phyloP scores from a whole-genome alignment of 2,888 invertebrate genomes.

The Ryuthela nishihirai region DNA sequence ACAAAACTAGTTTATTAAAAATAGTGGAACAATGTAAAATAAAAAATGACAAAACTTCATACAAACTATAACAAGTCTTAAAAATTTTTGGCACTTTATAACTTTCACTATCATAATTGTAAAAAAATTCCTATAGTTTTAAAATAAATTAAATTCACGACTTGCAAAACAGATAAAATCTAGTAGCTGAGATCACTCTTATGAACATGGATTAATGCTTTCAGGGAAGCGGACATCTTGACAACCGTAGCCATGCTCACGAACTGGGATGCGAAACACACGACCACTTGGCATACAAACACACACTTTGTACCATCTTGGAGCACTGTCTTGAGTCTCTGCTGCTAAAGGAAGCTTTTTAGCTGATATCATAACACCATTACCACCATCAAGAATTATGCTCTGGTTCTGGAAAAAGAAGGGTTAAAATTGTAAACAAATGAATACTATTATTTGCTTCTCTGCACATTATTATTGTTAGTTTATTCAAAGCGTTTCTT shows the following conservation, averaged over 20 bases:
- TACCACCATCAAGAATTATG: slow-evolving; percentile 43
- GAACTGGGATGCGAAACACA: slow-evolving; percentile 69
- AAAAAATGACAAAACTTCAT: no score
- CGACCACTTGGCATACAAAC: slow-evolving; percentile 86
- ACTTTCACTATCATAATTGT: no score
- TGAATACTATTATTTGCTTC: background rate
- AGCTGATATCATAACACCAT: slow-evolving; percentile 43
- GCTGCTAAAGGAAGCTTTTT: slow-evolving; percentile 43
- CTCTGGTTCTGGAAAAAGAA: slow-evolving; percentile 42
- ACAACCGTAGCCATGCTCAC: slow-evolving; percentile 39
- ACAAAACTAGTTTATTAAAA: no score
- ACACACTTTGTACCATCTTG: slow-evolving; percentile 75
- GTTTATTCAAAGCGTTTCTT: no score
- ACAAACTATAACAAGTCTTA: no score
- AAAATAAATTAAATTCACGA: no score
- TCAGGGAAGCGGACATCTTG: slow-evolving; percentile 40
- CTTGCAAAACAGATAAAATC: no score
- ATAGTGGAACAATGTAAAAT: no score
- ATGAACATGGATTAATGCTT: slow-evolving; percentile 41
- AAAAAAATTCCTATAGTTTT: no score
- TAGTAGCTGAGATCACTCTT: no score
- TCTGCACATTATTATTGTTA: no score
- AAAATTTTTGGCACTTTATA: no score
- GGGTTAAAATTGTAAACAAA: background rate
- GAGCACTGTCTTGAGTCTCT: slow-evolving; percentile 34